Evolutionary conservation across 2,113 vertebrate genomes (phyloP).

Genomic region (Triplophysa rosa): DNA sequence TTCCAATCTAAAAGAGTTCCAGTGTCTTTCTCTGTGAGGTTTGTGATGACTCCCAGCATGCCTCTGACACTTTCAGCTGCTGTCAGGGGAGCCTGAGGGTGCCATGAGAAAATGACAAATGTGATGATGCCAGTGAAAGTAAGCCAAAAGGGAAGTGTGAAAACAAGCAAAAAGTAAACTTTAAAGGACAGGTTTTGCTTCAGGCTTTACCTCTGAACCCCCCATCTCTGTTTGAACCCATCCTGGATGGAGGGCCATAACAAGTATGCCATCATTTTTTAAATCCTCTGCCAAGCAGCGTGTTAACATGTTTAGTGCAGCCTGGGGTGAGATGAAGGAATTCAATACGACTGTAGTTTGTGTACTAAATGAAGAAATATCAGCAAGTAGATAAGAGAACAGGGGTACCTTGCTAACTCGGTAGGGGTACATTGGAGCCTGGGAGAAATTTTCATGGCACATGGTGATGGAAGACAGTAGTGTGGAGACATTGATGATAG

Average conservation of each 20-base stretch:
- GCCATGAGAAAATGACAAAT: slow-evolving; percentile 1
- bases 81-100: slow-evolving; percentile 59
- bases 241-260: slow-evolving; percentile 68
- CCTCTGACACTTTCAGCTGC: slow-evolving; percentile 64
- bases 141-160: background rate
- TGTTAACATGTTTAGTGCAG: slow-evolving; percentile 76
- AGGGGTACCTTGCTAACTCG: slow-evolving; percentile 67
- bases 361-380: background rate
- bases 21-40: slow-evolving; percentile 59
- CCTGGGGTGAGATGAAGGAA: slow-evolving; percentile 52
- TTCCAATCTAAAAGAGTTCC: slow-evolving; percentile 67
- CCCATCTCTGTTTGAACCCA: slow-evolving; percentile 76
- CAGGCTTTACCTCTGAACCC: slow-evolving; percentile 57
- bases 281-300: slow-evolving; percentile 67
- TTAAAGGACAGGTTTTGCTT: background rate
- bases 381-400: background rate
- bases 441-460: slow-evolving; percentile 36
- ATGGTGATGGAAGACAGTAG: slow-evolving; percentile 52
- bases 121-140: background rate
- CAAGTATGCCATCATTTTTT: slow-evolving; percentile 59
- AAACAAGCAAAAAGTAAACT: too few relatives aligned
- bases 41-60: slow-evolving; percentile 62
- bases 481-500: slow-evolving; percentile 64
- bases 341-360: background rate
- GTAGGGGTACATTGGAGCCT: slow-evolving; percentile 58